Evolutionary conservation across 2,113 vertebrate genomes (phyloP).

Genomic region (Zosterops hypoxanthus): DNA sequence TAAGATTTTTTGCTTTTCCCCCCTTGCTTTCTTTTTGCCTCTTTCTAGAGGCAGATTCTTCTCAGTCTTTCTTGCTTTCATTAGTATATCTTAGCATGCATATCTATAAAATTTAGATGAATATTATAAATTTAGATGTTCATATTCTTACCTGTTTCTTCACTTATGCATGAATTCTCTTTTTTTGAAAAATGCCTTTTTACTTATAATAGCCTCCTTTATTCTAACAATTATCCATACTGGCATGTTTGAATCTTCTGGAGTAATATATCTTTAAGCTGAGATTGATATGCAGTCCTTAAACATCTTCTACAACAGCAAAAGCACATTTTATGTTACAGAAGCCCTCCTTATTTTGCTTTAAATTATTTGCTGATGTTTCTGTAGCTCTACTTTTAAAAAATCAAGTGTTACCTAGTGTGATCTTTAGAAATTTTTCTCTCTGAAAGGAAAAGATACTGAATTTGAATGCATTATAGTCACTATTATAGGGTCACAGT

Average conservation of each 20-base stretch:
- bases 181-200: not conserved
- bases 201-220: not conserved
- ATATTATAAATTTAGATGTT: not conserved
- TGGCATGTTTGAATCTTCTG: not conserved
- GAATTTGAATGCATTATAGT: not conserved
- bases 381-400: not conserved
- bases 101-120: not conserved
- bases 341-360: not conserved
- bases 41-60: not conserved
- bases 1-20: not conserved
- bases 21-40: not conserved
- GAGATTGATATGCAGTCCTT: not conserved
- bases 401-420: not conserved
- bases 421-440: not conserved
- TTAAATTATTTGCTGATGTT: not conserved
- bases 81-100: not conserved
- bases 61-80: not conserved
- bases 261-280: not conserved
- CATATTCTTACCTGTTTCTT: not conserved
- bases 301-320: not conserved
- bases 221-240: not conserved
- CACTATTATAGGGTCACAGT: accelerated
- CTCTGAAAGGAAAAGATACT: not conserved
- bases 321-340: not conserved
- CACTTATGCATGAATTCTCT: not conserved